phyloP scores from a whole-genome alignment of 2,113 vertebrate genomes.

The Syngnathoides biaculeatus region DNA sequence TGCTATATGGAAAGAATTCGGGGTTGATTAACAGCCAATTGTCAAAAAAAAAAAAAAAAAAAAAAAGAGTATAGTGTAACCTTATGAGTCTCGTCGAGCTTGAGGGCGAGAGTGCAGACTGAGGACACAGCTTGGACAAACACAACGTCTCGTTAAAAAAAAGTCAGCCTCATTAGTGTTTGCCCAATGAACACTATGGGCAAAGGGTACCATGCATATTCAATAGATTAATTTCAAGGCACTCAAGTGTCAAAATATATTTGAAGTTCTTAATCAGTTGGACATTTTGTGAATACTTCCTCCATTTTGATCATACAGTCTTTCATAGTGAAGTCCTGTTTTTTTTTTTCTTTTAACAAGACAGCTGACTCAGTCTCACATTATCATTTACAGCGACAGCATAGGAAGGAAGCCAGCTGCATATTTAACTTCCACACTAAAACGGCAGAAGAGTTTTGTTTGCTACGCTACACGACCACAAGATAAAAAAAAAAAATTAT shows the following conservation, averaged over 20 bases:
- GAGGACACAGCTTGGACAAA: slow-evolving; percentile 44
- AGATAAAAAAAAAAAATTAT: not conserved
- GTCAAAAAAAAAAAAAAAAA: not conserved
- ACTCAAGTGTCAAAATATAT: not conserved
- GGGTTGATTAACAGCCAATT: slow-evolving; percentile 1
- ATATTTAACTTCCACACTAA: not conserved
- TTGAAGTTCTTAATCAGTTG: slow-evolving; percentile 27
- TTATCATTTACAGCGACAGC: slow-evolving; percentile 8
- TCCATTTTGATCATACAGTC: not conserved
- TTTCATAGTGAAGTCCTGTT: not conserved
- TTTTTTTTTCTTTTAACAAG: slow-evolving; percentile 23
- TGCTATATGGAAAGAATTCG: slow-evolving; percentile 10
- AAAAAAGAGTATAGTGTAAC: not conserved
- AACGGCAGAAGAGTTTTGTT: not conserved
- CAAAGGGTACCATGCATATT: not conserved
- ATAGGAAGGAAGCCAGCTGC: not conserved
- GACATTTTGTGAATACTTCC: slow-evolving; percentile 15
- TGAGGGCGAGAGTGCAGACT: not conserved
- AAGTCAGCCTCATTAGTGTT: slow-evolving; percentile 3
- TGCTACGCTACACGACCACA: not conserved
- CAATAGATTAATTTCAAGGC: not conserved
- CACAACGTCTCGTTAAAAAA: slow-evolving; percentile 25
- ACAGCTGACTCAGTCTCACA: slow-evolving; percentile 9
- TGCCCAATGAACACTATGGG: not conserved
- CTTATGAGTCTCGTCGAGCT: not conserved